Evolutionary conservation across 2,113 vertebrate genomes (phyloP).

Genomic region (Rhinolophus sinicus): DNA sequence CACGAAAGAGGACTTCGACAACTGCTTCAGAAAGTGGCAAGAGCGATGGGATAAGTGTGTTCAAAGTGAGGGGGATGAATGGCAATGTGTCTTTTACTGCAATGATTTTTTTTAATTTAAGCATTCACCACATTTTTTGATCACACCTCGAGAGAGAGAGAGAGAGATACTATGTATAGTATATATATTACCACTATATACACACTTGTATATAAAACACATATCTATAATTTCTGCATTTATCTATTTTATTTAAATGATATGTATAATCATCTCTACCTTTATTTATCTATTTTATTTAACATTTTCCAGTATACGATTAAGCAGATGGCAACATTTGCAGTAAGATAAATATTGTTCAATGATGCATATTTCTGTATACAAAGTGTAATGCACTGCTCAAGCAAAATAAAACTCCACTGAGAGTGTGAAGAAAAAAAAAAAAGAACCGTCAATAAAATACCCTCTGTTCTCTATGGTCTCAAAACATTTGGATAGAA

Average conservation of each 20-base stretch:
- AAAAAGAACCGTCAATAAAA: conserved; percentile 16
- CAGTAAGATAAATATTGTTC: conserved; percentile 65
- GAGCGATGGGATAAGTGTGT: too few relatives aligned
- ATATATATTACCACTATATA: too few relatives aligned
- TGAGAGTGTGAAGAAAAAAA: not conserved
- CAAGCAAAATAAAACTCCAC: conserved; percentile 56
- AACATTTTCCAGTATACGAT: conserved; percentile 51
- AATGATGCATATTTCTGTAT: conserved; percentile 27
- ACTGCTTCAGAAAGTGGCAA: too few relatives aligned
- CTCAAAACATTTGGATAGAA: conserved; percentile 59
- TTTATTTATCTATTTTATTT: conserved; percentile 58
- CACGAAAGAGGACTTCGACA: too few relatives aligned
- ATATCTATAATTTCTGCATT: not conserved
- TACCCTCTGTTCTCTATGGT: conserved; percentile 49
- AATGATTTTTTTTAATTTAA: too few relatives aligned
- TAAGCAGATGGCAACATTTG: conserved; percentile 63
- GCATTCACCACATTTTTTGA: too few relatives aligned
- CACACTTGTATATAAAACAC: too few relatives aligned
- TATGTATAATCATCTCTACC: not conserved
- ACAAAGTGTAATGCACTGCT: conserved; percentile 40
- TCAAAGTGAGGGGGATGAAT: too few relatives aligned
- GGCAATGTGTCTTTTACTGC: too few relatives aligned
- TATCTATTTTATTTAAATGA: conserved; percentile 11
- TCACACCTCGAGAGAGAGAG: too few relatives aligned
- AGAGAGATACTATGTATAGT: too few relatives aligned